Evolutionary conservation across 2,888 invertebrate species (phyloP).

Genomic region (Tiphia femorata): DNA sequence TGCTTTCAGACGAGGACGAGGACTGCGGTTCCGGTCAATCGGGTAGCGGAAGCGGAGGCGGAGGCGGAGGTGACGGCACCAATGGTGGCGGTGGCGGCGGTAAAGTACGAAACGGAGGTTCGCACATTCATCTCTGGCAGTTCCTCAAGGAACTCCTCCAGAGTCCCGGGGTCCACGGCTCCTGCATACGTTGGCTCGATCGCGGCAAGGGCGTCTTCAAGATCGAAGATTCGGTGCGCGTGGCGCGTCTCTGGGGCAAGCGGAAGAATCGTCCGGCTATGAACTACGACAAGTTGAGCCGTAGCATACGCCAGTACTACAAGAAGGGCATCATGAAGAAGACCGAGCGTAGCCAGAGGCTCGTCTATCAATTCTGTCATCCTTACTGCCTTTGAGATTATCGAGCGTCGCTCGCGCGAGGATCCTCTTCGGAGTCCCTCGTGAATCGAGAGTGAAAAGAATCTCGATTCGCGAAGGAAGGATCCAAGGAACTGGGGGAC

Average conservation of each 20-base stretch:
- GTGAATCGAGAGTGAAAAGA: neutral
- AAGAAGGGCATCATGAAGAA: constrained; percentile 99
- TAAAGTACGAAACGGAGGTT: constrained; percentile 70
- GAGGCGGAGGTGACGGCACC: neutral
- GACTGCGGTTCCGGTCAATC: constrained; percentile 62
- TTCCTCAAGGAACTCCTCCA: constrained; percentile 95
- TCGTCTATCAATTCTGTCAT: constrained; percentile 99
- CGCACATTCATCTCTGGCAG: constrained; percentile 98
- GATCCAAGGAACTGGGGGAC: constrained; percentile 13
- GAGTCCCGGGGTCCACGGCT: constrained; percentile 89
- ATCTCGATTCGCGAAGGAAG: constrained; percentile 15
- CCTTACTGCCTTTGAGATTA: constrained; percentile 85
- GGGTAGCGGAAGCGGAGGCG: neutral
- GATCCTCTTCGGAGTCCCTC: neutral
- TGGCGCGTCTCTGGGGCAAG: constrained; percentile 98
- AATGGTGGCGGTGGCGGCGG: constrained; percentile 29
- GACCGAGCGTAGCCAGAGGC: constrained; percentile 95
- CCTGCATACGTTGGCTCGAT: constrained; percentile 98
- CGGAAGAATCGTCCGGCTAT: constrained; percentile 98
- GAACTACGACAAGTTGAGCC: constrained; percentile 99
- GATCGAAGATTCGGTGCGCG: constrained; percentile 97
- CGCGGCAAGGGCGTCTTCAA: constrained; percentile 96
- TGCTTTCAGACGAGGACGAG: constrained; percentile 77
- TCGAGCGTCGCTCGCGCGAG: neutral
- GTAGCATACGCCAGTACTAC: constrained; percentile 98